Percentiles rank a stretch among this genome's conserved stretches.
Evolutionary conservation across 2,797 vertebrate species (phyloP).

Genomic region (Ammospiza maritima): DNA sequence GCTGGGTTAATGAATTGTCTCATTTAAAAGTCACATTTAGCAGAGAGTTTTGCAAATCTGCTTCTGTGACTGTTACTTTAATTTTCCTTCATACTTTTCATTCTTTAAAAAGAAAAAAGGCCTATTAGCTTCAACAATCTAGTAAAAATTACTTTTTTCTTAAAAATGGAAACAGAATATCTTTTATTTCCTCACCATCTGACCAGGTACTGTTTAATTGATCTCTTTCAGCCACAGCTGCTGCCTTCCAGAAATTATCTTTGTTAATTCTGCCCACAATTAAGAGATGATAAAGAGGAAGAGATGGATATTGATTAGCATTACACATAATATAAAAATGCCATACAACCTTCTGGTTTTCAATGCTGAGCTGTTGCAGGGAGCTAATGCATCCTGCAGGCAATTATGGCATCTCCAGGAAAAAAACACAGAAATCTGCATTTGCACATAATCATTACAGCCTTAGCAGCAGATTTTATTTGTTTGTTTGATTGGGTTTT

Average conservation of each 20-base stretch:
- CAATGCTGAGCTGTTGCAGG: neutral
- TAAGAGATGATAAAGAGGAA: neutral
- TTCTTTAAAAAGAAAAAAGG: neutral
- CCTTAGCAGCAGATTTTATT: neutral
- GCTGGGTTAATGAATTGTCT: neutral
- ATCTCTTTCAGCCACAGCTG: neutral
- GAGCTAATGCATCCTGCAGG: neutral
- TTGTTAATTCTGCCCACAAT: neutral
- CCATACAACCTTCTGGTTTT: neutral
- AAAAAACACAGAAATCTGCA: neutral
- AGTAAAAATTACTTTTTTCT: neutral
- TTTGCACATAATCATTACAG: neutral
- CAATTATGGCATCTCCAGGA: neutral
- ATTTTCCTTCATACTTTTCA: neutral
- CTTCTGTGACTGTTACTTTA: neutral
- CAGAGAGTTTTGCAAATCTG: neutral
- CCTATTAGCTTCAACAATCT: neutral
- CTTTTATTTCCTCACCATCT: neutral
- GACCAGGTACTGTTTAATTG: neutral
- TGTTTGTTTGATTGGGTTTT: neutral
- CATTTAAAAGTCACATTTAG: conserved; percentile 23
- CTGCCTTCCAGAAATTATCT: neutral
- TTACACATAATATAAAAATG: neutral
- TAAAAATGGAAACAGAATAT: neutral
- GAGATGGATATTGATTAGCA: neutral